A percentile compares a stretch with the other conserved stretches of the same genome.
Conservation (phyloP, 2,113 vertebrate genomes). For the Sylvietta virens region DNA sequence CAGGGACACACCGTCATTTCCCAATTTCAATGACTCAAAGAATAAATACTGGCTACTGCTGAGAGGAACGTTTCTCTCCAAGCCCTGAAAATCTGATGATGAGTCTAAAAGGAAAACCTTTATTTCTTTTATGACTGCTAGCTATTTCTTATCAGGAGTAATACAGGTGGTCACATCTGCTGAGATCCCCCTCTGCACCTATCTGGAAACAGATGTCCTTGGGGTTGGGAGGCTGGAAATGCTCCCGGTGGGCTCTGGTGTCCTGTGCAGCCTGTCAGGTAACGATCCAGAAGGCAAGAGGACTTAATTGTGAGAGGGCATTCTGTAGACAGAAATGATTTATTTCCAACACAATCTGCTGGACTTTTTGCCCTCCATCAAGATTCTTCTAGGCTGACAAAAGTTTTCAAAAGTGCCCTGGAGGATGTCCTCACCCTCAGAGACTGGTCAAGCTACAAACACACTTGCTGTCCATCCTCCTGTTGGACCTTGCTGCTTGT, state of each 20-base stretch:
- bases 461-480: not conserved
- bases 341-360: not conserved
- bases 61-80: not conserved
- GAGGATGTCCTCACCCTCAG: not conserved
- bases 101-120: not conserved
- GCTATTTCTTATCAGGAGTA: not conserved
- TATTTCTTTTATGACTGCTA: not conserved
- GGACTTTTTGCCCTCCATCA: not conserved
- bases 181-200: not conserved
- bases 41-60: not conserved
- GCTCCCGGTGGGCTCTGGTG: not conserved
- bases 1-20: not conserved
- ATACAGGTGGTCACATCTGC: rapidly evolving
- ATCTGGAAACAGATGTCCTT: not conserved
- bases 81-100: not conserved
- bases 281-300: rapidly evolving
- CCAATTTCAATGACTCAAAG: not conserved
- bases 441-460: not conserved
- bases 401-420: not conserved
- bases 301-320: not conserved
- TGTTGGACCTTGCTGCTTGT: not conserved
- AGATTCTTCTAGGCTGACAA: not conserved
- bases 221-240: rapidly evolving
- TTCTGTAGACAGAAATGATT: not conserved
- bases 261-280: not conserved